These are phyloP conservation scores for Chunga burmeisteri DNA, from an alignment of 2,113 vertebrate species.

Conservation along the genomic window DNA sequence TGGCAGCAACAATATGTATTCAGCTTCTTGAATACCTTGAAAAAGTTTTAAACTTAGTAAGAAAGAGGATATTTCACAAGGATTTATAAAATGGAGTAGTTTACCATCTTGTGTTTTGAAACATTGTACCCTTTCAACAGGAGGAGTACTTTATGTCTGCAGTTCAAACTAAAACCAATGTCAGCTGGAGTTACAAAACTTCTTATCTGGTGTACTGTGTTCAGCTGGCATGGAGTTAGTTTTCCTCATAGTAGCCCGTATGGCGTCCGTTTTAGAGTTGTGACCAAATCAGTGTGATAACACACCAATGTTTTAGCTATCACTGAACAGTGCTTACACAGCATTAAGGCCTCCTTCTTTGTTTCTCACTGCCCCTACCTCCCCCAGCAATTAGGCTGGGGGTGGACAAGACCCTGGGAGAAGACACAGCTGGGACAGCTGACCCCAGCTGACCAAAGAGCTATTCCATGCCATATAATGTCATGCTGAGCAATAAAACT, in stretches of 20 bases:
- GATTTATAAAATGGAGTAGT: not conserved
- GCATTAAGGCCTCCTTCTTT: not conserved
- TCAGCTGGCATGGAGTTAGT: not conserved
- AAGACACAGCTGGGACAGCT: not conserved
- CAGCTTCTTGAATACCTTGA: not conserved
- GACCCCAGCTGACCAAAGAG: not conserved
- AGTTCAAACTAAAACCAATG: not conserved
- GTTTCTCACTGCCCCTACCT: not conserved
- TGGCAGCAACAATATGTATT: not conserved
- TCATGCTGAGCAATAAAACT: not conserved
- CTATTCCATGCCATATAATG: not conserved
- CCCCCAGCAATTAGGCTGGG: not conserved
- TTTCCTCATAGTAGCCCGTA: not conserved
- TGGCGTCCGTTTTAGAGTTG: not conserved
- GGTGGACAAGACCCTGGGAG: not conserved
- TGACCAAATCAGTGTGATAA: not conserved
- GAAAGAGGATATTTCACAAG: not conserved
- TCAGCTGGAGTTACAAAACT: not conserved
- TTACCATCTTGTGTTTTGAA: not conserved
- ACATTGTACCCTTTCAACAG: not conserved
- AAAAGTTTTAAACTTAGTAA: not conserved
- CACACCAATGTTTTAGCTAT: not conserved
- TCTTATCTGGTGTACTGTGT: not conserved
- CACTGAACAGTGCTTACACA: not conserved
- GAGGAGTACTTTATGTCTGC: not conserved